These are phyloP conservation scores for Mellilla xanthometata DNA, from an alignment of 2,888 invertebrate genomes.

Conservation along the genomic window DNA sequence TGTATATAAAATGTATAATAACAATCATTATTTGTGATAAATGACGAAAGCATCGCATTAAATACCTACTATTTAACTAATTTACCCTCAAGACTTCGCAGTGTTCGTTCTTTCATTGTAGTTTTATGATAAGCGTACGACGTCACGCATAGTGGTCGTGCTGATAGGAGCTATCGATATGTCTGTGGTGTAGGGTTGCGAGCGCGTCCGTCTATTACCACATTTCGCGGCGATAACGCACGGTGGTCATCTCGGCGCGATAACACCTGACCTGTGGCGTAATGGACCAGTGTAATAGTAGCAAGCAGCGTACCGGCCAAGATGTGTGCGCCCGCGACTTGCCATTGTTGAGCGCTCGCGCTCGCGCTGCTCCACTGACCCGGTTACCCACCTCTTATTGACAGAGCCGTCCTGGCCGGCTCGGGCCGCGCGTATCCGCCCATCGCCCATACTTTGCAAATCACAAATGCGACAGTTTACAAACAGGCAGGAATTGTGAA, in stretches of 20 bases:
- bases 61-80: too few relatives aligned
- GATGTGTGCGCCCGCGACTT: conserved; percentile 34
- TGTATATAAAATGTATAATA: too few relatives aligned
- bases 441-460: conserved; percentile 3
- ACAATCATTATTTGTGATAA: too few relatives aligned
- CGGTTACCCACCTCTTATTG: conserved; percentile 73
- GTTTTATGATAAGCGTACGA: conserved; percentile 52
- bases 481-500: conserved; percentile 11
- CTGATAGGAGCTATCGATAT: conserved; percentile 43
- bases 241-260: conserved; percentile 24
- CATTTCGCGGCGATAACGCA: conserved; percentile 33
- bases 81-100: too few relatives aligned
- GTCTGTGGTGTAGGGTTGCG: conserved; percentile 33
- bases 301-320: conserved; percentile 31
- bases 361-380: conserved; percentile 73
- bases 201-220: conserved; percentile 40
- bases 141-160: conserved; percentile 51
- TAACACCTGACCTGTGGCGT: conserved; percentile 35
- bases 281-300: conserved; percentile 35
- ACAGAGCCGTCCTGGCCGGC: conserved; percentile 75
- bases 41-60: too few relatives aligned
- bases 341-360: conserved; percentile 64
- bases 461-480: conserved; percentile 12
- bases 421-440: conserved; percentile 35
- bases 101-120: conserved; percentile 3